Evolutionary conservation across 2,888 invertebrate genomes (phyloP), one percentile per base, ranked within the genome.

Genomic region (Metopia argyrocephala): DNA sequence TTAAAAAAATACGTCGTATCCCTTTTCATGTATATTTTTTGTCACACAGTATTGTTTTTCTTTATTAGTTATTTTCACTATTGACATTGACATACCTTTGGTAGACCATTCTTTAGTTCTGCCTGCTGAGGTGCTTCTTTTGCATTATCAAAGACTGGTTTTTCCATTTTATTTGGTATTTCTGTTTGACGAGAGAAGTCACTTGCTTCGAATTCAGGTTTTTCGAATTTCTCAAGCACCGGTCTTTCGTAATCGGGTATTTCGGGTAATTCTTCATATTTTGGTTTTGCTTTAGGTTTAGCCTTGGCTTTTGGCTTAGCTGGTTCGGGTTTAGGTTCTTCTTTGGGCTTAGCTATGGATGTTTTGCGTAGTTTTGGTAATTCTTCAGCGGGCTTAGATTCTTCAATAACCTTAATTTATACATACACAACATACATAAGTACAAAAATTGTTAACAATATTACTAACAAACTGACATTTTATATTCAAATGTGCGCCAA

Each of bases 231-330:
- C 87, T 95, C 95, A 76, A 95, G 91, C 2, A 93, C 94, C 2
- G 95, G 94, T 84, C 95, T 92, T 38, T 95, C 95, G 86, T 96
- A 96, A 88, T 96, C 95, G 9, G 94, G 92, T 71, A 93, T 91
- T 89, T 93, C 93, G 3, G 93, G 93, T 28, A 93, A 88, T 21
- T 93, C 93, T 85, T 93, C 93, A 50, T 92, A 93, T 90, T 93
- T 93, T 0, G 86, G 66, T 54, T 88, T 86, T 1, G 85, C 27
- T 56, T 87, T 87, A 3, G 85, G 73, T 66, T 90, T 89, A 5
- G 85, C 81, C 70, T 89, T 90, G 0, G 84, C 31, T 54, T 90
- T 89, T 52, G 88, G 84, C n/a, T 87, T 89, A 15, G 85, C 78
- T 9, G 84, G 50, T 56, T 90, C 89, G 0, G 86, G 62, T 61